Evolutionary conservation across 2,888 invertebrate species (phyloP).

Genomic region (Leptinotarsa juncta): DNA sequence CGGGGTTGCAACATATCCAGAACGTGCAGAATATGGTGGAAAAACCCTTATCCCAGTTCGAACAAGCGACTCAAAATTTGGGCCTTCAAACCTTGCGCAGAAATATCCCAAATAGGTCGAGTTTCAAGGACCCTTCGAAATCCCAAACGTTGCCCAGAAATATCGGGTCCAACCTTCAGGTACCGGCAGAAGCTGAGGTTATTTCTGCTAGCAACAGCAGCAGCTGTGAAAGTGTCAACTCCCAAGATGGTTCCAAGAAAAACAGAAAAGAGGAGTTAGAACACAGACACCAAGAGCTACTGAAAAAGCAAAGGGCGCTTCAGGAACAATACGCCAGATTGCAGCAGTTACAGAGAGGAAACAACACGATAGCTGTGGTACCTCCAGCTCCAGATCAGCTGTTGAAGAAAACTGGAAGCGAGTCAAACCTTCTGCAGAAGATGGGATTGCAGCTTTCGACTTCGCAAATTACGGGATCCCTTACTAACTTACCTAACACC

Average conservation of each 20-base stretch:
- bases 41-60: constrained; percentile 62
- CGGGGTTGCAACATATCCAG: constrained; percentile 63
- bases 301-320: constrained; percentile 87
- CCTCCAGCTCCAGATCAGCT: constrained; percentile 73
- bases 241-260: constrained; percentile 75
- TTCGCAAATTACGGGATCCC: constrained; percentile 71
- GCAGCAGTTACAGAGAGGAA: constrained; percentile 86
- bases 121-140: constrained; percentile 60
- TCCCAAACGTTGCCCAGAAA: constrained; percentile 65
- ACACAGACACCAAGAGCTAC: constrained; percentile 87
- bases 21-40: constrained; percentile 64
- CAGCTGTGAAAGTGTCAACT: constrained; percentile 81
- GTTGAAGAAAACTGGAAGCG: constrained; percentile 89
- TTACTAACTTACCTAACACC: constrained; percentile 70
- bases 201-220: constrained; percentile 75
- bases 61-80: constrained; percentile 64
- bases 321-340: constrained; percentile 93
- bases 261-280: constrained; percentile 82
- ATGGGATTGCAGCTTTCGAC: constrained; percentile 78
- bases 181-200: constrained; percentile 56
- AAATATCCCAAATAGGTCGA: constrained; percentile 60
- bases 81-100: constrained; percentile 65
- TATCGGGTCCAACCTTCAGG: constrained; percentile 63
- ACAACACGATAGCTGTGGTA: constrained; percentile 72
- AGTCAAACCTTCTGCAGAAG: constrained; percentile 86